Conservation (phyloP, 2,888 invertebrate genomes). For the Omphaloscelis lunosa region DNA sequence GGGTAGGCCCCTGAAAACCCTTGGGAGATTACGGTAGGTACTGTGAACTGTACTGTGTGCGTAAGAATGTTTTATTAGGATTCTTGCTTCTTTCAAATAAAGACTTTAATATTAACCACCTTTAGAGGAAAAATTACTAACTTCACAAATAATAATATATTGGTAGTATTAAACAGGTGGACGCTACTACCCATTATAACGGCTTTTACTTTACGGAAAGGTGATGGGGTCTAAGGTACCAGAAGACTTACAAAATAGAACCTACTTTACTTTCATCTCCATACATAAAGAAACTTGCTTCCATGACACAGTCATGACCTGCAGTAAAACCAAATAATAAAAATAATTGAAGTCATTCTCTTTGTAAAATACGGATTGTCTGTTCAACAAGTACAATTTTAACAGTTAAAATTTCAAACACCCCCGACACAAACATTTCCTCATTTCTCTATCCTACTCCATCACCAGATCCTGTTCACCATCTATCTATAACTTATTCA, state of each 20-base stretch:
- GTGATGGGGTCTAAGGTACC: background rate
- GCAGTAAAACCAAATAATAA: background rate
- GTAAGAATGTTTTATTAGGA: background rate
- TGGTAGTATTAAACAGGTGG: background rate
- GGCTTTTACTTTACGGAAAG: background rate
- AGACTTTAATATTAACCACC: background rate
- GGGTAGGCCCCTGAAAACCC: background rate
- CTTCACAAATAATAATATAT: background rate
- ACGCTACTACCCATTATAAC: background rate
- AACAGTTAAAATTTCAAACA: no score
- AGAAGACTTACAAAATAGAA: background rate
- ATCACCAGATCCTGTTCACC: no score
- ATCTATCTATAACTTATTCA: no score
- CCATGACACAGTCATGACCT: background rate
- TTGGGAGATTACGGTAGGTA: background rate
- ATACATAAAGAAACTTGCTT: background rate
- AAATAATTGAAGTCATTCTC: background rate
- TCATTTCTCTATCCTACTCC: no score
- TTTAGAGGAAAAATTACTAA: background rate
- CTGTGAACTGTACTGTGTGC: background rate
- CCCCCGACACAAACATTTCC: no score
- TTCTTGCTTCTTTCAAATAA: background rate
- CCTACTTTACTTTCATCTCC: background rate
- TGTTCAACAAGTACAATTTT: no score
- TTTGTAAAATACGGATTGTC: background rate